Evolutionary conservation across 2,888 invertebrate genomes (phyloP).

Genomic region (Drosophila neotestacea): DNA sequence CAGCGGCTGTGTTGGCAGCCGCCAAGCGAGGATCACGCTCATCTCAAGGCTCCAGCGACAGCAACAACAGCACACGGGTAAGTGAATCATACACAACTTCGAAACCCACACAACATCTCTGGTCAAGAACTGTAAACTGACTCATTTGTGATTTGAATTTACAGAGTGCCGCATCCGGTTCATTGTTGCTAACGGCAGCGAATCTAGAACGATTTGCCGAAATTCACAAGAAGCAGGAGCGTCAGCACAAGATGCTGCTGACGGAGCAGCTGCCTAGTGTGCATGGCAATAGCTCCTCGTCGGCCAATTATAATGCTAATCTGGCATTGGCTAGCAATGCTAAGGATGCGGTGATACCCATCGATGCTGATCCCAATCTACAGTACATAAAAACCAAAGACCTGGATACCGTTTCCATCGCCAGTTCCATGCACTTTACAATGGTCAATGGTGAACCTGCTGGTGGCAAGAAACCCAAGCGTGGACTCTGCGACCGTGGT

Average conservation of each 20-base stretch:
- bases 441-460: constrained; percentile 92
- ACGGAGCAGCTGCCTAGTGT: constrained; percentile 53
- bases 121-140: constrained; percentile 15
- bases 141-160: constrained; percentile 23
- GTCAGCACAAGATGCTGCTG: constrained; percentile 68
- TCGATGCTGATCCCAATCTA: constrained; percentile 83
- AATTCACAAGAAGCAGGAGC: constrained; percentile 85
- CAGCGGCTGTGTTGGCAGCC: constrained; percentile 73
- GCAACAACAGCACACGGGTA: constrained; percentile 93
- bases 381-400: constrained; percentile 85
- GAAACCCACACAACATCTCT: not conserved
- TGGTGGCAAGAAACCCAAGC: constrained; percentile 87
- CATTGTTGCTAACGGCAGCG: constrained; percentile 91
- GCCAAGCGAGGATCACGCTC: constrained; percentile 87
- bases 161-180: constrained; percentile 93
- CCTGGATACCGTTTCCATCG: constrained; percentile 90
- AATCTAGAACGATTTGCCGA: constrained; percentile 88
- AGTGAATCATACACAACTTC: constrained; percentile 74
- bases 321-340: constrained; percentile 63
- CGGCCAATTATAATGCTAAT: constrained; percentile 75
- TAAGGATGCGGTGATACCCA: constrained; percentile 80
- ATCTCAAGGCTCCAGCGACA: constrained; percentile 90
- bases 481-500: constrained; percentile 90
- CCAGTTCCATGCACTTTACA: constrained; percentile 95
- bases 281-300: constrained; percentile 51